Percentiles rank a stretch among this genome's conserved stretches.
phyloP scores from a whole-genome alignment of 2,113 vertebrate genomes.

The Saccopteryx bilineata region DNA sequence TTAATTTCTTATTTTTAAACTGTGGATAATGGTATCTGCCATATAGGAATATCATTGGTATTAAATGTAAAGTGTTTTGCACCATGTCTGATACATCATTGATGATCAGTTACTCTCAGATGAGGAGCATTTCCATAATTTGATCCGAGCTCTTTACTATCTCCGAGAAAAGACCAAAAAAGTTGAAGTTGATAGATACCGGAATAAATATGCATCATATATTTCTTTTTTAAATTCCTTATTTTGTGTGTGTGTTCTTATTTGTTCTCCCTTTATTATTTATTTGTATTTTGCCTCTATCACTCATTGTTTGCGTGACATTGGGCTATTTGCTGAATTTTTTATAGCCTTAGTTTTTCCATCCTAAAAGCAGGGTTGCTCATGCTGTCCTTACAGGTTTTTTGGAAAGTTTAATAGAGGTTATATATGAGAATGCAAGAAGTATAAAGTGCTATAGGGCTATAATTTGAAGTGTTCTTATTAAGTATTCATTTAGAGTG shows the following conservation, averaged over 20 bases:
- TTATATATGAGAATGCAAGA: conserved; percentile 48
- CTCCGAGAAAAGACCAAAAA: not conserved
- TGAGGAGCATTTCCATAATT: not conserved
- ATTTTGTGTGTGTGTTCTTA: not conserved
- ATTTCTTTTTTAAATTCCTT: conserved; percentile 7
- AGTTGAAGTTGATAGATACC: not conserved
- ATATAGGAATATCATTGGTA: not conserved
- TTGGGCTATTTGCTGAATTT: not conserved
- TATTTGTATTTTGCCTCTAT: conserved; percentile 5
- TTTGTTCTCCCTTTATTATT: not conserved
- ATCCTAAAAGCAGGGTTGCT: conserved; percentile 21
- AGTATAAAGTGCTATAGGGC: conserved; percentile 30
- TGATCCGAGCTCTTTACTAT: not conserved
- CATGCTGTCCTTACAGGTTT: not conserved
- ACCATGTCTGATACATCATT: not conserved
- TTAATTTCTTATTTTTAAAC: conserved; percentile 37
- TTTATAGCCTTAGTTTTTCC: conserved; percentile 12
- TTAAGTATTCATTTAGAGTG: conserved; percentile 67
- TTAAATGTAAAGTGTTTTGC: conserved; percentile 8
- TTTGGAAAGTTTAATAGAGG: not conserved
- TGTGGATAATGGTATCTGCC: not conserved
- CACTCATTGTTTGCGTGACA: not conserved
- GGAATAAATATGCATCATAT: not conserved
- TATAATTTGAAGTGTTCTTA: conserved; percentile 30
- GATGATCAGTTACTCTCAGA: not conserved